These are phyloP conservation scores for Spatula clypeata DNA, from an alignment of 2,797 vertebrate species.

Conservation along the genomic window DNA sequence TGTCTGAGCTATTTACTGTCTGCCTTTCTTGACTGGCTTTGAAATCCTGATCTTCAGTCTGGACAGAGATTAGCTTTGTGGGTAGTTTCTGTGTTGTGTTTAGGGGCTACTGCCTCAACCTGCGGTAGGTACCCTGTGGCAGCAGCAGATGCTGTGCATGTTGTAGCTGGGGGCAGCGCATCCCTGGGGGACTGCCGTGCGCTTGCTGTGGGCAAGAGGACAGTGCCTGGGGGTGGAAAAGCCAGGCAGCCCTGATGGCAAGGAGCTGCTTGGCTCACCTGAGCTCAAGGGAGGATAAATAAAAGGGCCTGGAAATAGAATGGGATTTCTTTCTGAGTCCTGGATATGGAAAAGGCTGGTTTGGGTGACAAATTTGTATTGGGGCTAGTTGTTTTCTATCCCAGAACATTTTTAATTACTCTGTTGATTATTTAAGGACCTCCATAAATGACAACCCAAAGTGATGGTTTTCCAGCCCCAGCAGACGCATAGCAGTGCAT, in stretches of 20 bases:
- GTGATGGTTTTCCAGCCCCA: not conserved
- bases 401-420: not conserved
- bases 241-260: fast-evolving
- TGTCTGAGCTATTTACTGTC: conserved; percentile 25
- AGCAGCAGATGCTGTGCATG: not conserved
- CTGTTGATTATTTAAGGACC: not conserved
- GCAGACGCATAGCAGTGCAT: not conserved
- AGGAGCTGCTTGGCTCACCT: fast-evolving
- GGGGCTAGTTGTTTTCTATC: not conserved
- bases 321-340: not conserved
- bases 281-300: not conserved
- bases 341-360: not conserved
- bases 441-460: not conserved
- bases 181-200: fast-evolving
- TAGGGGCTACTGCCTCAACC: not conserved
- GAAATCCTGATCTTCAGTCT: conserved; percentile 68
- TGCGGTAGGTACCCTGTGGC: not conserved
- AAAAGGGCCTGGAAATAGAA: not conserved
- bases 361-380: not conserved
- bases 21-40: conserved; percentile 14
- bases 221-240: fast-evolving
- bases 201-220: fast-evolving
- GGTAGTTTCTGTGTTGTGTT: not conserved
- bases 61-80: conserved; percentile 58
- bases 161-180: fast-evolving